Conservation (phyloP, 2,113 vertebrate species). For the Thomomys bottae region DNA sequence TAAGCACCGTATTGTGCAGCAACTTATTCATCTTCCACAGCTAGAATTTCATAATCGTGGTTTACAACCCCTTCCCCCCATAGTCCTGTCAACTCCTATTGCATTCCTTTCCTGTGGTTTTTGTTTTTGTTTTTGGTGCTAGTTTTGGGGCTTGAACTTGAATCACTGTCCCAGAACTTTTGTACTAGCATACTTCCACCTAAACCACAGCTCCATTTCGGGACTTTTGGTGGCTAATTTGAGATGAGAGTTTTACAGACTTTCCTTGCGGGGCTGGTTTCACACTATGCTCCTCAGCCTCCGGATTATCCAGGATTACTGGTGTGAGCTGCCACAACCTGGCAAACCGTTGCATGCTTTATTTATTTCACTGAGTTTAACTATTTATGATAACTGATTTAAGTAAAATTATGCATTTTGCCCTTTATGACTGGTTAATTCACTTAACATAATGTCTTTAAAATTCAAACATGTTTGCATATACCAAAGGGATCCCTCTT, state of each 20-base stretch:
- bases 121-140: no score
- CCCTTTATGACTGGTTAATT: background rate
- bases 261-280: no score
- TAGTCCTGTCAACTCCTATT: background rate
- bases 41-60: background rate
- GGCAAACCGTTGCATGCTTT: background rate
- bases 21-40: background rate
- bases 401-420: background rate
- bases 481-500: background rate
- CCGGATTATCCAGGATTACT: no score
- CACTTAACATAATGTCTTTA: background rate
- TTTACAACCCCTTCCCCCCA: background rate
- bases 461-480: background rate
- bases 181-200: no score
- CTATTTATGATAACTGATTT: background rate
- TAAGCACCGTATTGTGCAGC: background rate
- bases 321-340: no score
- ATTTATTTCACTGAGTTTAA: background rate
- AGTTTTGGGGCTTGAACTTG: no score
- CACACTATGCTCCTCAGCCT: no score
- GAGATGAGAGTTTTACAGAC: no score
- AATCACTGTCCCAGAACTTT: no score
- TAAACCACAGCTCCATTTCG: no score
- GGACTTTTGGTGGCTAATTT: no score
- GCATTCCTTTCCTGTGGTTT: background rate